Percentiles rank a stretch among this genome's conserved stretches.
phyloP scores from a whole-genome alignment of 2,888 invertebrate genomes.

The Parnassius glacialis region DNA sequence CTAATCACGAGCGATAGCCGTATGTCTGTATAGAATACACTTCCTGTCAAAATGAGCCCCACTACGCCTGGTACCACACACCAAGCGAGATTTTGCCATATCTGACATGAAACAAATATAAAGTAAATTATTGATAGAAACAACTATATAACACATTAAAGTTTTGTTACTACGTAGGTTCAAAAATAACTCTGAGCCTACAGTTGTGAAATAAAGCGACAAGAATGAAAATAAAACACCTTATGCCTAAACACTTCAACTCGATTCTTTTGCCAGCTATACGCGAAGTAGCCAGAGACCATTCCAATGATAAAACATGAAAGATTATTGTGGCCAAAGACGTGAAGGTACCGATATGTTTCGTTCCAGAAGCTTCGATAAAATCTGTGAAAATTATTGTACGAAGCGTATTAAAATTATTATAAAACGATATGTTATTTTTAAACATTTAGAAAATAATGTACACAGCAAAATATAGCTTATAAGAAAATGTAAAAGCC shows the following conservation, averaged over 20 bases:
- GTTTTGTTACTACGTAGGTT: neutral
- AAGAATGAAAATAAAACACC: constrained; percentile 25
- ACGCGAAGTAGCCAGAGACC: constrained; percentile 42
- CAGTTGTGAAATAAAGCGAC: neutral
- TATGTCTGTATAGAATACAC: constrained; percentile 22
- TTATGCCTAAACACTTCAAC: constrained; percentile 30
- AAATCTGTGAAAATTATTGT: constrained; percentile 31
- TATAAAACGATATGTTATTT: neutral
- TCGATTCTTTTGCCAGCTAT: constrained; percentile 38
- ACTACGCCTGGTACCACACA: constrained; percentile 14
- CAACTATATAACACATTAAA: neutral
- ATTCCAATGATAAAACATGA: constrained; percentile 47
- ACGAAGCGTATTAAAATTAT: neutral
- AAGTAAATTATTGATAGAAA: neutral
- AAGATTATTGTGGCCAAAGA: constrained; percentile 52
- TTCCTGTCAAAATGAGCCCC: constrained; percentile 21
- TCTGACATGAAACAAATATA: constrained; percentile 4
- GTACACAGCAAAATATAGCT: too few relatives aligned
- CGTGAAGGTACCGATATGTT: constrained; percentile 47
- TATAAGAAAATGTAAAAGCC: too few relatives aligned
- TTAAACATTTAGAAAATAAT: too few relatives aligned
- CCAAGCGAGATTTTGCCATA: constrained; percentile 20
- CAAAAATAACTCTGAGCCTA: neutral
- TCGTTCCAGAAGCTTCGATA: constrained; percentile 35
- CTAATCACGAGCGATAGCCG: constrained; percentile 11